Base-by-base conservation (phyloP, 1,140 invertebrate species). In the Drosophila hydei region DNA sequence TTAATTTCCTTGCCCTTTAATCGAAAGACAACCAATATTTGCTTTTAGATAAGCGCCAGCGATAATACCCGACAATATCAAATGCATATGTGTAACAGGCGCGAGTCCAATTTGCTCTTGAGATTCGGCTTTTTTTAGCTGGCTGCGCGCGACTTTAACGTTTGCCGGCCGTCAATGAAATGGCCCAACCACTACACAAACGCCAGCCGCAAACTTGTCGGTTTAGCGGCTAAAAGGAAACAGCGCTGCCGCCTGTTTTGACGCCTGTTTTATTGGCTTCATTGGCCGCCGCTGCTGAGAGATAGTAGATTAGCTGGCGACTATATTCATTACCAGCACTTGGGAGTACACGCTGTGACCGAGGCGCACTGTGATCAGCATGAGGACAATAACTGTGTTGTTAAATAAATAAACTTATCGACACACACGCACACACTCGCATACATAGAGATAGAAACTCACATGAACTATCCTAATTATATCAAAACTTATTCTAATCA, bases 121-220 rank as follows among this genome's bases (percentile, higher is more conserved):
- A 87, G 80, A 87, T 77, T 81, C 64, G 23, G 9, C 36, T 6
- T 30, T 30, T 30, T 38, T 2, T 33, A n/a, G 18, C 14, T 14
- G 23, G 12, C 33, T 47, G 27, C 62, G 56, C 43, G 56, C 48
- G 65, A 71, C 80, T 87, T 72, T 21, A 75, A 68, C 74, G 83
- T 74, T 79, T 74, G 81, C 77, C 77, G 67, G 75, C 43, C 52
- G 83, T 81, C 75, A 79, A 77, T 71, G 63, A 78, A 85, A 77
- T 85, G 77, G 61, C 33, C 42, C 36, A 62, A 73, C 61, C 48
- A 55, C 43, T 12, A 19, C 5, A 18, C 8, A 9, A 45, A 45
- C 52, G 27, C 38, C n/a, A 50, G 48, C 25, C 30, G 18, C 45
- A 52, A 61, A 14, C 64, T 42, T 36, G n/a, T 36, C 25, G 33